Evolutionary conservation across 92 coral and sea anemone species (phyloP).

Genomic region (Pocillopora meandrina): DNA sequence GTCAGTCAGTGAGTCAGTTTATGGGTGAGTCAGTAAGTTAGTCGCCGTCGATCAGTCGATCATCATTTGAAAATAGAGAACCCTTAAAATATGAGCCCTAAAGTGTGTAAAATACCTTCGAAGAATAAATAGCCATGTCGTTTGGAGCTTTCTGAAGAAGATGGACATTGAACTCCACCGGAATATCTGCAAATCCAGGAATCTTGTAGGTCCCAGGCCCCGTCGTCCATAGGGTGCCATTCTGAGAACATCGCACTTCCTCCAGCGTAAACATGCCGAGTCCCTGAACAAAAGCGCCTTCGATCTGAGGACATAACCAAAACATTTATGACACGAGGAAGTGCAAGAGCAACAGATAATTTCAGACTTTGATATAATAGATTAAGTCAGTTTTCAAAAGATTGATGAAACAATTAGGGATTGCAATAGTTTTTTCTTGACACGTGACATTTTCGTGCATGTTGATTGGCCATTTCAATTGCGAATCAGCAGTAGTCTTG

Average conservation of each 20-base stretch:
- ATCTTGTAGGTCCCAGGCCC: conserved; percentile 57
- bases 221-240: conserved; percentile 30
- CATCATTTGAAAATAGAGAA: too few species aligned
- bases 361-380: too few species aligned
- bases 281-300: conserved; percentile 62
- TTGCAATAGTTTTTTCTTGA: too few species aligned
- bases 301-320: conserved; percentile 31
- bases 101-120: conserved; percentile 38
- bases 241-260: conserved; percentile 34
- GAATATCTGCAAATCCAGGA: conserved; percentile 48
- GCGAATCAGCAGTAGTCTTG: too few species aligned
- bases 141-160: conserved; percentile 30
- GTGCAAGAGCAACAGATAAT: background rate
- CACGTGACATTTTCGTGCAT: too few species aligned
- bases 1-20: too few species aligned
- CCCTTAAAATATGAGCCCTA: too few species aligned
- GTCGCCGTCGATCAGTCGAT: background rate
- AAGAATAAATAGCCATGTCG: conserved; percentile 33
- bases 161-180: conserved; percentile 52
- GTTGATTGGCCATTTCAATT: too few species aligned
- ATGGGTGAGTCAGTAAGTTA: too few species aligned
- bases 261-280: conserved; percentile 51
- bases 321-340: background rate
- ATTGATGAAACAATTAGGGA: background rate
- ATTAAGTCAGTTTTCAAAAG: background rate